A percentile compares a stretch with the other conserved stretches of the same genome.
phyloP scores from a whole-genome alignment of 2,113 vertebrate species.

The Jaculus jaculus region DNA sequence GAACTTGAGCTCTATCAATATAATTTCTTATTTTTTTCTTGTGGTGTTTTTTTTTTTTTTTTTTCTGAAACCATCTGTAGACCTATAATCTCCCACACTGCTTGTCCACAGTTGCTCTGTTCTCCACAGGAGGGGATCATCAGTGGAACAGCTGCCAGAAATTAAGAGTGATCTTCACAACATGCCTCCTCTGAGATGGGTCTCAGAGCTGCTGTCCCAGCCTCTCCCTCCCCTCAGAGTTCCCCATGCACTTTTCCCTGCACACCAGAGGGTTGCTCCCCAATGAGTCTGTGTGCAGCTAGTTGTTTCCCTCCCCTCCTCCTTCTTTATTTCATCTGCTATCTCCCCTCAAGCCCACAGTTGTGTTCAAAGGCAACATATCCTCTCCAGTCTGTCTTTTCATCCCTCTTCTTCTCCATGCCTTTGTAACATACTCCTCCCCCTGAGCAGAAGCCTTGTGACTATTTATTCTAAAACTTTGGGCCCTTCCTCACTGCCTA shows the following conservation, averaged over 20 bases:
- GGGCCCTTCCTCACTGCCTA: not conserved
- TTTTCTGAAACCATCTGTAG: slow-evolving; percentile 29
- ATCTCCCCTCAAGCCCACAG: not conserved
- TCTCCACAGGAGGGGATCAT: slow-evolving; percentile 55
- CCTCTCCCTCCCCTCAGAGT: not conserved
- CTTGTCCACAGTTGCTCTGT: slow-evolving; percentile 50
- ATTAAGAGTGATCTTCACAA: slow-evolving; percentile 28
- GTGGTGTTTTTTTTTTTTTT: slow-evolving; percentile 59
- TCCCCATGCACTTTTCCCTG: not conserved
- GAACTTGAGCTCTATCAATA: slow-evolving; percentile 26
- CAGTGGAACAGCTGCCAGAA: slow-evolving; percentile 42
- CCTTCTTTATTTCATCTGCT: not conserved
- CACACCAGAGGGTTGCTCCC: not conserved
- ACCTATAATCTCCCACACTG: slow-evolving; percentile 63
- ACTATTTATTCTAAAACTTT: not conserved
- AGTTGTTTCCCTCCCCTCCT: not conserved
- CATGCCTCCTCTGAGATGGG: not conserved
- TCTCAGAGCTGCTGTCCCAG: not conserved
- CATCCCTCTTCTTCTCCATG: not conserved
- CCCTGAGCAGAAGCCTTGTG: not conserved
- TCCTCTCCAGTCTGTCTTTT: not conserved
- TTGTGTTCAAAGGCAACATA: not conserved
- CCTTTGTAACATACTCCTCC: not conserved
- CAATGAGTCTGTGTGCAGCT: not conserved
- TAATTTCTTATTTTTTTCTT: slow-evolving; percentile 60